Percentiles rank a stretch among this genome's conserved stretches.
Conservation (phyloP, 2,888 invertebrate genomes). For the Philereme transversata region DNA sequence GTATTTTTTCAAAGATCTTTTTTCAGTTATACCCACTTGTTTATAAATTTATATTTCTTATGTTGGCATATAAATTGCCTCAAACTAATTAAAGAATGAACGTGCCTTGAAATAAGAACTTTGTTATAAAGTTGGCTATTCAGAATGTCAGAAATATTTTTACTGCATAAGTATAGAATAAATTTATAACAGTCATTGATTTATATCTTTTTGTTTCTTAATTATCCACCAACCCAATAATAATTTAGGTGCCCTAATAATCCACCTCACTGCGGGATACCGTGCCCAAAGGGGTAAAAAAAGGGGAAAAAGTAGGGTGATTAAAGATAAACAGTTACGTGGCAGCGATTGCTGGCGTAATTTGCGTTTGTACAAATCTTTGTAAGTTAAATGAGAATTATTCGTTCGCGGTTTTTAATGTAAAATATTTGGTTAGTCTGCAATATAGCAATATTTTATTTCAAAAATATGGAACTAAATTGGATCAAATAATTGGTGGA, state of each 20-base stretch:
- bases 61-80: no score
- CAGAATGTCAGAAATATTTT: neutral
- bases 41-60: no score
- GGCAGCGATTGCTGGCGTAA: constrained; percentile 58
- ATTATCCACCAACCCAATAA: constrained; percentile 53
- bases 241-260: constrained; percentile 70
- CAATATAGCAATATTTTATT: no score
- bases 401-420: constrained; percentile 43
- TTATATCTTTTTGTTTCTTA: constrained; percentile 43
- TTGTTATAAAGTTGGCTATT: no score
- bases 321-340: constrained; percentile 80
- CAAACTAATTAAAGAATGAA: no score
- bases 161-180: constrained; percentile 31
- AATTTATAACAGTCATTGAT: constrained; percentile 41
- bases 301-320: constrained; percentile 74
- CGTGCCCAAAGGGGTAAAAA: constrained; percentile 62
- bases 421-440: no score
- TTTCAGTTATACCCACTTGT: no score
- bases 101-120: no score
- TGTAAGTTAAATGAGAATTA: constrained; percentile 61
- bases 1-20: no score
- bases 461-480: no score
- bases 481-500: no score
- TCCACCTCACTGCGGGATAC: constrained; percentile 56
- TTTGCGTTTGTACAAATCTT: constrained; percentile 75